Evolutionary conservation across 2,797 vertebrate species (phyloP).

Genomic region (Coendou prehensilis): DNA sequence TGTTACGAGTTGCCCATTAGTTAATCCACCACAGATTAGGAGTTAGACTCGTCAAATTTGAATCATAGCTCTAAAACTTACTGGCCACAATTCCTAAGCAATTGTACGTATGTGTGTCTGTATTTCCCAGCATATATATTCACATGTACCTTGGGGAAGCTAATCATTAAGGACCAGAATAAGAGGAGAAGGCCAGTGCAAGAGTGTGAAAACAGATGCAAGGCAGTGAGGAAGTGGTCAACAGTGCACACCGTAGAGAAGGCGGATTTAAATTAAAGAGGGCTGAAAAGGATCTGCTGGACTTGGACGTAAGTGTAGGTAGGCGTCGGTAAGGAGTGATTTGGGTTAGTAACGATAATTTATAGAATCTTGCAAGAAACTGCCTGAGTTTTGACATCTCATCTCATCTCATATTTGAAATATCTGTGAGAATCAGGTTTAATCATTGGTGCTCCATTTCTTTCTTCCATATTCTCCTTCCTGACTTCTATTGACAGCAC

Average conservation of each 20-base stretch:
- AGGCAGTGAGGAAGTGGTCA: background rate
- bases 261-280: background rate
- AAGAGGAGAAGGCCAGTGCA: background rate
- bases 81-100: background rate
- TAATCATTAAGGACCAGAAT: background rate
- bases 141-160: background rate
- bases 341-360: background rate
- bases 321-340: background rate
- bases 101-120: background rate
- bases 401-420: background rate
- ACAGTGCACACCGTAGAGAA: no score
- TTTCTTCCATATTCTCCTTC: background rate
- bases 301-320: background rate
- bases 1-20: background rate
- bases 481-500: background rate
- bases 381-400: slow-evolving; percentile 27
- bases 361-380: slow-evolving; percentile 37
- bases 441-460: background rate
- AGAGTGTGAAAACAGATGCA: background rate
- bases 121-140: rapidly evolving
- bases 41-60: background rate
- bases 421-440: background rate
- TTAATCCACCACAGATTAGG: background rate
- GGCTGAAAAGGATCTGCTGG: background rate
- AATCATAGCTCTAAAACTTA: background rate